Evolutionary conservation across 2,888 invertebrate species (phyloP), one percentile per base, ranked within the genome.

Genomic region (Pyrgus malvae): DNA sequence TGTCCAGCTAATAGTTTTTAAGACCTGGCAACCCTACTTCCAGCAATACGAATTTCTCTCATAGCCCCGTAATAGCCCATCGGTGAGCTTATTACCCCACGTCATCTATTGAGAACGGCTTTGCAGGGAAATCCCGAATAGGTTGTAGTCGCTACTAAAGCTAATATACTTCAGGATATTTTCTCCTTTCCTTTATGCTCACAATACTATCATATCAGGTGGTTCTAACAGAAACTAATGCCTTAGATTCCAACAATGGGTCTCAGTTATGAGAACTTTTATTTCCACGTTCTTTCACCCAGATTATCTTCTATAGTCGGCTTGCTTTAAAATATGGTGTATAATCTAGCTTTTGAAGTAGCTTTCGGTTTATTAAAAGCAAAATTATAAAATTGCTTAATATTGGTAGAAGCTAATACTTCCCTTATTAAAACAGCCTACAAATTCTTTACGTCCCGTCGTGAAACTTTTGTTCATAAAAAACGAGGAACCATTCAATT

Each of bases 31-130:
- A n/a, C n/a, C n/a, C n/a, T n/a, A n/a, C n/a, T n/a, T n/a, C 72
- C 65, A 67, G 61, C 74, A 77, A 78, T 81, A 80, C 79, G 85
- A 84, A 83, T 84, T 81, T 86, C 80, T 80, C 80, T 67, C 75
- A 72, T 68, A 78, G 71, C 69, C 67, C 67, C 72, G 78, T 89
- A 89, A 89, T 89, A 88, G 88, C 78, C 87, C 82, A 82, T 84
- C 83, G 78, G 72, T 74, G 82, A 85, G 89, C 88, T 88, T 89
- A 89, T 89, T 89, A 88, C 82, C 73, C 73, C 79, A 73, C 83
- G 80, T 85, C 81, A 85, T 83, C 88, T 83, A 89, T 90, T 88
- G 90, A 89, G 83, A 79, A 76, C 79, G 88, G 89, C 88, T 90
- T 88, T 89, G 72, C 78, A 81, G 75, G 83, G 75, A 88, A 86